These are phyloP conservation scores for Clytia hemisphaerica DNA, from an alignment of 30 jellyfish, hydroid and myxozoan genomes.

Conservation along the genomic window DNA sequence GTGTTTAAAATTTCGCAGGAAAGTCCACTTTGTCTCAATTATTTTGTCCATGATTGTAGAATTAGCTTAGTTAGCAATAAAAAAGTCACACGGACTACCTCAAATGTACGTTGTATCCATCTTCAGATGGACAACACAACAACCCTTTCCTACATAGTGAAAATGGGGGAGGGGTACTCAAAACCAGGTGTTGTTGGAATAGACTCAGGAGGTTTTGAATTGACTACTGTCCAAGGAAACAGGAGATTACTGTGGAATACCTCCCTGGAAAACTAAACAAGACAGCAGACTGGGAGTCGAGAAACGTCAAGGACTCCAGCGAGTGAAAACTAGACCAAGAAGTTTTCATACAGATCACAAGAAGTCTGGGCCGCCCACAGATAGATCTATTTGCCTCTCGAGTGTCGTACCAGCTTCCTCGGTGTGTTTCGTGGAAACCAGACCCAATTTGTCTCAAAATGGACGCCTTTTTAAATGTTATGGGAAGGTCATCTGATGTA, in stretches of 20 bases:
- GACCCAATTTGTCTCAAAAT: too few species aligned
- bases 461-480: too few species aligned
- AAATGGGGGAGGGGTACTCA: conserved; percentile 29
- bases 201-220: conserved; percentile 9
- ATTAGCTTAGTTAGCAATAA: too few species aligned
- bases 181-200: background rate
- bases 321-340: conserved; percentile 16
- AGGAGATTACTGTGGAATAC: conserved; percentile 19
- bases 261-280: conserved; percentile 4
- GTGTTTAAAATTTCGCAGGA: too few species aligned
- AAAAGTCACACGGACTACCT: too few species aligned
- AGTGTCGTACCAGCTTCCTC: conserved; percentile 29
- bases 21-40: too few species aligned
- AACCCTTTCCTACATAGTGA: conserved; percentile 21
- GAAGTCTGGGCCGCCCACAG: conserved; percentile 1
- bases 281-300: conserved; percentile 15
- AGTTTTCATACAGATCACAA: background rate
- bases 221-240: conserved; percentile 3
- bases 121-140: conserved; percentile 32
- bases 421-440: conserved; percentile 19
- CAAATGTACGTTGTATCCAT: conserved; percentile 14
- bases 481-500: too few species aligned
- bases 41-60: too few species aligned
- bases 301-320: conserved; percentile 26
- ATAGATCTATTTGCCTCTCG: conserved; percentile 33